A percentile compares a stretch with the other conserved stretches of the same genome.
Conservation (phyloP, 2,888 invertebrate genomes). For the Cryptocheilus praepositus region DNA sequence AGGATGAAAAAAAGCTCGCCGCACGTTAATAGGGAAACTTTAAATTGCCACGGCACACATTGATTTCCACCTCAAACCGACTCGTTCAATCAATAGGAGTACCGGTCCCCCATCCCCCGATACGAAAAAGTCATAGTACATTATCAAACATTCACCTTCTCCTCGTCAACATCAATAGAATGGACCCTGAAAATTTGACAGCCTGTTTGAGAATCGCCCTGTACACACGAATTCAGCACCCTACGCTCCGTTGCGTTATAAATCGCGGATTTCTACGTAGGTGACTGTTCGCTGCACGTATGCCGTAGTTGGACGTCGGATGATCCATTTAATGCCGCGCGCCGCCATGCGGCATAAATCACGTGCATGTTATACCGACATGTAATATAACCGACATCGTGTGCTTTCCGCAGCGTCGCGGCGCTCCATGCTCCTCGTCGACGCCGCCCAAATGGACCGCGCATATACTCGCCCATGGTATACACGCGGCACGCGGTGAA, state of each 20-base stretch:
- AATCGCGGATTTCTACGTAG: conserved; percentile 62
- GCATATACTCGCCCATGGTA: conserved; percentile 3
- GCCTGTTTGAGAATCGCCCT: no score
- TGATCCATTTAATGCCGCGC: conserved; percentile 62
- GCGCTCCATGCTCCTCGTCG: neutral
- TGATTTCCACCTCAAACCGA: no score
- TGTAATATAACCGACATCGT: conserved; percentile 61
- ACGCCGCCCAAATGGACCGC: neutral
- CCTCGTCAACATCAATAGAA: no score
- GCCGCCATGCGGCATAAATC: conserved; percentile 59
- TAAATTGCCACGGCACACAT: no score
- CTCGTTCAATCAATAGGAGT: no score
- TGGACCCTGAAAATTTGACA: no score
- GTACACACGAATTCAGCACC: conserved; percentile 21
- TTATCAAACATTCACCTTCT: no score
- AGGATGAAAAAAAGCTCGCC: no score
- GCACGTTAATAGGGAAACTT: no score
- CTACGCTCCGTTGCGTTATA: conserved; percentile 56
- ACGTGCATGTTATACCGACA: conserved; percentile 59
- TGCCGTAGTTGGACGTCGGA: conserved; percentile 55
- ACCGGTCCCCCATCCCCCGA: no score
- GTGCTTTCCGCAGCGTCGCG: conserved; percentile 42
- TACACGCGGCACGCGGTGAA: neutral
- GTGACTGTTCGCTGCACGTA: conserved; percentile 53
- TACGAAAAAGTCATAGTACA: no score